These are phyloP conservation scores for Drosophila koepferae DNA, from an alignment of 2,888 invertebrate genomes.

Conservation along the genomic window DNA sequence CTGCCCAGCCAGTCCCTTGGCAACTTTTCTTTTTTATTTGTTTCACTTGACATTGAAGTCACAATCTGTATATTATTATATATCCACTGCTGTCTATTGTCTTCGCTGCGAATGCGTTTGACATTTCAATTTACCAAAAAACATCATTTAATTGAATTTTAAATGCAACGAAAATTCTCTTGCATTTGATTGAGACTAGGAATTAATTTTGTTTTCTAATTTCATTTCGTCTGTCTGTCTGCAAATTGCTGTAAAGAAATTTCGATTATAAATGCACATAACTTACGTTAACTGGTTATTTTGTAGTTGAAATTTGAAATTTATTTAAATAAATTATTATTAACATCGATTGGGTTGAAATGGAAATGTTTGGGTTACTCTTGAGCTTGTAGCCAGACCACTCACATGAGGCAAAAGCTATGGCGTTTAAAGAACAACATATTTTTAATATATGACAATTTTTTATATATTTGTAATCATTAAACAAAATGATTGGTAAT, in stretches of 20 bases:
- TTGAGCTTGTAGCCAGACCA: too few species aligned
- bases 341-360: neutral
- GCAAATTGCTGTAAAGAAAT: neutral
- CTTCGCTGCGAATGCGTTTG: constrained; percentile 23
- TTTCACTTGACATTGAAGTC: constrained; percentile 32
- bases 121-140: constrained; percentile 27
- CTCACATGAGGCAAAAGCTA: too few species aligned
- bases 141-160: constrained; percentile 10
- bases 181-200: neutral
- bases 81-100: neutral
- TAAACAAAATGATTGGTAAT: too few species aligned
- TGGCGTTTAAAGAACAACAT: too few species aligned
- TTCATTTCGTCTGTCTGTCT: neutral
- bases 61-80: constrained; percentile 8
- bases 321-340: neutral
- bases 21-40: constrained; percentile 7
- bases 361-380: too few species aligned
- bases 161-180: constrained; percentile 5
- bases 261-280: neutral
- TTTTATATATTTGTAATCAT: too few species aligned
- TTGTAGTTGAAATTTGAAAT: neutral
- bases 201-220: neutral
- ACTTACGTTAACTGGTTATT: neutral
- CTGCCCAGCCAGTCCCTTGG: neutral
- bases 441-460: too few species aligned